Evolutionary conservation across 2,888 invertebrate genomes (phyloP).

Genomic region (Megaustenia siamemsis): DNA sequence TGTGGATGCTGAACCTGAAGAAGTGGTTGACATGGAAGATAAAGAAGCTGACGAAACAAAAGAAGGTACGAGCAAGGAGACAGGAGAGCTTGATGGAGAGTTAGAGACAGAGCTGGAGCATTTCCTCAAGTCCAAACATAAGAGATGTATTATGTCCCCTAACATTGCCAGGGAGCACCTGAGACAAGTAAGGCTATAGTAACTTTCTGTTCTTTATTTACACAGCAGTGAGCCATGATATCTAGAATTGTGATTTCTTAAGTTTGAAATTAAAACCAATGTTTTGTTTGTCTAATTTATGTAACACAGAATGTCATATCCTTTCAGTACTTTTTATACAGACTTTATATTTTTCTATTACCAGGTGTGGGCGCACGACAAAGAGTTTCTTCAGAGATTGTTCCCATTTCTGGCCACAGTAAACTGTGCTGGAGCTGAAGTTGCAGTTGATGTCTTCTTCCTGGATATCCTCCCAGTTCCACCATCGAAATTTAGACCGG

Average conservation of each 20-base stretch:
- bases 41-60: conserved; percentile 48
- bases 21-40: conserved; percentile 47
- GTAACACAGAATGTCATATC: not conserved
- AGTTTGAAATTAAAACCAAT: too few relatives aligned
- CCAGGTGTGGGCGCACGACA: conserved; percentile 82
- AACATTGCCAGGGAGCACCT: conserved; percentile 49
- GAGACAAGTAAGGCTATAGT: conserved; percentile 43
- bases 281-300: too few relatives aligned
- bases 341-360: conserved; percentile 83
- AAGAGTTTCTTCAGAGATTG: conserved; percentile 85
- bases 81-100: conserved; percentile 58
- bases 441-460: conserved; percentile 91
- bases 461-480: conserved; percentile 90
- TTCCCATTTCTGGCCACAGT: conserved; percentile 71
- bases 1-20: conserved; percentile 29
- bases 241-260: too few relatives aligned
- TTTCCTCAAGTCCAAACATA: conserved; percentile 47
- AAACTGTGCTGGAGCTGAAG: conserved; percentile 37
- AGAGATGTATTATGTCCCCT: conserved; percentile 48
- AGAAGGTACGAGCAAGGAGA: conserved; percentile 52
- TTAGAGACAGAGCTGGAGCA: conserved; percentile 55
- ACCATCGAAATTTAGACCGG: conserved; percentile 92
- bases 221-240: too few relatives aligned
- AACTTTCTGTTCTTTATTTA: too few relatives aligned
- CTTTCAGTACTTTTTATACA: not conserved